Conservation (phyloP, 2,888 invertebrate genomes). For the Eulithis prunata region DNA sequence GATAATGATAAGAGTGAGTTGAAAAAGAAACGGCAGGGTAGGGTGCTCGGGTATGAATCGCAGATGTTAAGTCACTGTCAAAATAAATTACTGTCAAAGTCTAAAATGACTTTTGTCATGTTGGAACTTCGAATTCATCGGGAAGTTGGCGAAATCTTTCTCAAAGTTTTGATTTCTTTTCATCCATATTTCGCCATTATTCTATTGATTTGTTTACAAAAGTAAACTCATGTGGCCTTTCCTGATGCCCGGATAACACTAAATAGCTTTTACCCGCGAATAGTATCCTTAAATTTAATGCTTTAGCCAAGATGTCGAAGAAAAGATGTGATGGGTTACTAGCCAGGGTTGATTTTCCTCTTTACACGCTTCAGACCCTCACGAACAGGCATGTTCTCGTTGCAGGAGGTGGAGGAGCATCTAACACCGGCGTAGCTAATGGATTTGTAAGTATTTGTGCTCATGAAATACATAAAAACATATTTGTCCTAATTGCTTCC, state of each 20-base stretch:
- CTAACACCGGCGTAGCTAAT: constrained; percentile 98
- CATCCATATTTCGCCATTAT: constrained; percentile 58
- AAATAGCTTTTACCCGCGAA: constrained; percentile 45
- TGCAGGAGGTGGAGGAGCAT: constrained; percentile 98
- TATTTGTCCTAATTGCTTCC: constrained; percentile 30
- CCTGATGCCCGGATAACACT: constrained; percentile 55
- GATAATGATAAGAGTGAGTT: too few species aligned
- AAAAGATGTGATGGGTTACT: constrained; percentile 88
- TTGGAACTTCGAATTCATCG: constrained; percentile 63
- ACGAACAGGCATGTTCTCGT: constrained; percentile 97
- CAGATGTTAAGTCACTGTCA: neutral
- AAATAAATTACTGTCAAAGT: constrained; percentile 11
- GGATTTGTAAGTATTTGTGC: constrained; percentile 91
- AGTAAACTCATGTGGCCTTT: constrained; percentile 62
- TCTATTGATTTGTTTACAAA: constrained; percentile 54
- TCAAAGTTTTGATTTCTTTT: constrained; percentile 66
- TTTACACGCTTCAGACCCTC: constrained; percentile 95
- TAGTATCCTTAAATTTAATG: constrained; percentile 57
- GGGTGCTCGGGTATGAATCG: too few species aligned
- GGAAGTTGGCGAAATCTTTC: constrained; percentile 55
- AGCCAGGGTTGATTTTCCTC: constrained; percentile 96
- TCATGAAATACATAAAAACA: constrained; percentile 25
- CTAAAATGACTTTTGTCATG: constrained; percentile 79
- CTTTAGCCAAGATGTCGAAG: constrained; percentile 72
- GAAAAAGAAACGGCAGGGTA: too few species aligned